Evolutionary conservation across 2,888 invertebrate species (phyloP).

Genomic region (Sinotaia quadrata): DNA sequence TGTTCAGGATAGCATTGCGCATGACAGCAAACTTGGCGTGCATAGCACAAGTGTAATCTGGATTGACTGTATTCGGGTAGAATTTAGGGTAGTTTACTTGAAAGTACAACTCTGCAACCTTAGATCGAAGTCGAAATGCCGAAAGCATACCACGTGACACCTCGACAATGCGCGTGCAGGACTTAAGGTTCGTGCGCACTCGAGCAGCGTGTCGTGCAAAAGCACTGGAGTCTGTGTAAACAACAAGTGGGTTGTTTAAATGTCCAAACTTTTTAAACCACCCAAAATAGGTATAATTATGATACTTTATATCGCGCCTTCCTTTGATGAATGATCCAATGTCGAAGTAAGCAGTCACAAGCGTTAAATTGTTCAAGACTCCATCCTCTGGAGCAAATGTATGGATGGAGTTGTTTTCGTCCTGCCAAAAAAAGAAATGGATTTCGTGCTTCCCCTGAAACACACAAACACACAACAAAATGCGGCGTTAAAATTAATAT

Average conservation of each 20-base stretch:
- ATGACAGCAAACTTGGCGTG: conserved; percentile 24
- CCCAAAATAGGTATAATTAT: too few species aligned
- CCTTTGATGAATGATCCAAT: not conserved
- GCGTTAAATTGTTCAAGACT: not conserved
- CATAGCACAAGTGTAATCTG: conserved; percentile 21
- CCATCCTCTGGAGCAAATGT: too few species aligned
- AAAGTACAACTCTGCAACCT: conserved; percentile 2
- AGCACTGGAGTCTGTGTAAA: not conserved
- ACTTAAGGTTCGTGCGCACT: not conserved
- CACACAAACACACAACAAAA: too few species aligned
- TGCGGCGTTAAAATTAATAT: too few species aligned
- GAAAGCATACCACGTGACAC: conserved; percentile 1
- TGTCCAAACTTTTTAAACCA: not conserved
- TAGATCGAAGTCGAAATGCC: conserved; percentile 1
- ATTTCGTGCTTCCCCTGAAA: too few species aligned
- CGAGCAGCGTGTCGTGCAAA: not conserved
- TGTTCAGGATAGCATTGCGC: not conserved
- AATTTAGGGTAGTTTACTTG: conserved; percentile 9
- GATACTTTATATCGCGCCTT: not conserved
- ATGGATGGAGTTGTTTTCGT: too few species aligned
- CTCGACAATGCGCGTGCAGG: not conserved
- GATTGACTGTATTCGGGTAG: conserved; percentile 19
- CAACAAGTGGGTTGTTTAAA: not conserved
- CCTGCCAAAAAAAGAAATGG: too few species aligned
- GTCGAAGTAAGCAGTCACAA: not conserved